Base-by-base conservation (phyloP, 2,113 vertebrate species). In the Ptychochromis oligacanthus region DNA sequence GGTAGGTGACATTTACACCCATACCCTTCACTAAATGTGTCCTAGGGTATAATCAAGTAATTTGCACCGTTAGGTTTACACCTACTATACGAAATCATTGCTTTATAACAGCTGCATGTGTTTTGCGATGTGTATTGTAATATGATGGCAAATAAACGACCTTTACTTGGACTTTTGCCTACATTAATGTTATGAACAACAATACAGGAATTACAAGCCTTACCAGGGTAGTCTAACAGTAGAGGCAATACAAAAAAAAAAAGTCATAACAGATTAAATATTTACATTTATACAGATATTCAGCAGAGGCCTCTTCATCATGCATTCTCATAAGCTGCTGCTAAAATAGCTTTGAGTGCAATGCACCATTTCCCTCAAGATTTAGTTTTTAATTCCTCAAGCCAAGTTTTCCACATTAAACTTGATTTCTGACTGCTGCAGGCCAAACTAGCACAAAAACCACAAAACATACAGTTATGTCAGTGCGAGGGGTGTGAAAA, bases 141-240 rank as follows among this genome's bases (percentile, higher is more conserved):
- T 40, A 9, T 70, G n/a, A 2, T 20, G 72, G 81, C 82, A 43
- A 72, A 11, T 85, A 79, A 80, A 83, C 87, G 93, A 92, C 93
- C 91, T 94, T 85, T 90, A 84, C 31, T 89, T 93, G 88, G 87
- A 91, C 80, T 85, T 81, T 83, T 89, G 77, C 89, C 89, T 89
- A 88, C 86, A 75, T 84, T 57, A 17, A 9, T 49, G 46, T 77
- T 60, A 15, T 62, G 36, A 57, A 20, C 56, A 75, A 74, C 52
- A 31, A 43, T 52, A 15, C 7, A 67, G 24, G 20, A 55, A 61
- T 52, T 82, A 12, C 38, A 67, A 72, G 22, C 57, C 17, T 6
- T 2, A 58, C 28, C 15, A 31, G 22, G 40, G 6, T 3, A 14
- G 10, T 34, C 38, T 5, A 52, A 40, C 11, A 22, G 2, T 1